phyloP scores from a whole-genome alignment of 2,888 invertebrate species.

The Mythimna vitellina region DNA sequence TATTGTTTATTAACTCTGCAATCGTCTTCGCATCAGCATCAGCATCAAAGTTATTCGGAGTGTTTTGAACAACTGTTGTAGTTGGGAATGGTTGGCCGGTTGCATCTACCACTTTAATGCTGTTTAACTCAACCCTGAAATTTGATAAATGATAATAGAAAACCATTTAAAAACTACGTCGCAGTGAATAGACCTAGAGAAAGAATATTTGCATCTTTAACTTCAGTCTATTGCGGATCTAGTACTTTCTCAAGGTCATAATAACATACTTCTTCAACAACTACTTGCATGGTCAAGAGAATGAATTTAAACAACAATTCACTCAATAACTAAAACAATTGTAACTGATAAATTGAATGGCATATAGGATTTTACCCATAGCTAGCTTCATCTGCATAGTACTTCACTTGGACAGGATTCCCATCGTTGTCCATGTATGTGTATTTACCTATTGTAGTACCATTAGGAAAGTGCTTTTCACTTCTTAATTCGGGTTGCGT shows the following conservation, averaged over 20 bases:
- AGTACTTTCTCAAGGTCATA: not conserved
- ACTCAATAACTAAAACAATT: not conserved
- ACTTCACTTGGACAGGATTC: slow-evolving; percentile 92
- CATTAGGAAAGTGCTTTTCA: slow-evolving; percentile 92
- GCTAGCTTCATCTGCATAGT: slow-evolving; percentile 92
- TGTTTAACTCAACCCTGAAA: slow-evolving; percentile 84
- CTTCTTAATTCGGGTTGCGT: slow-evolving; percentile 79
- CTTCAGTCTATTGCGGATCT: not conserved
- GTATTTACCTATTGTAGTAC: slow-evolving; percentile 93
- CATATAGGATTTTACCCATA: slow-evolving; percentile 89
- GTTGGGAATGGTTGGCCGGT: slow-evolving; percentile 43
- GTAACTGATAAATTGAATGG: not conserved
- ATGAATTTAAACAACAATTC: no score
- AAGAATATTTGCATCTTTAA: not conserved
- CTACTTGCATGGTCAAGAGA: not conserved
- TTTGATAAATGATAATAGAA: not conserved
- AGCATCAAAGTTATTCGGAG: slow-evolving; percentile 32
- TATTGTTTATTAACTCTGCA: slow-evolving; percentile 43
- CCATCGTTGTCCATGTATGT: slow-evolving; percentile 92
- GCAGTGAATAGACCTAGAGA: not conserved
- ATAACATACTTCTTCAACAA: not conserved
- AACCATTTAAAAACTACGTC: not conserved
- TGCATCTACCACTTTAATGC: slow-evolving; percentile 73
- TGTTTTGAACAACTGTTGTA: not conserved
- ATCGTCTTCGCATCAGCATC: slow-evolving; percentile 43